phyloP scores from a whole-genome alignment of 2,797 vertebrate species.

The Heterohyrax brucei region DNA sequence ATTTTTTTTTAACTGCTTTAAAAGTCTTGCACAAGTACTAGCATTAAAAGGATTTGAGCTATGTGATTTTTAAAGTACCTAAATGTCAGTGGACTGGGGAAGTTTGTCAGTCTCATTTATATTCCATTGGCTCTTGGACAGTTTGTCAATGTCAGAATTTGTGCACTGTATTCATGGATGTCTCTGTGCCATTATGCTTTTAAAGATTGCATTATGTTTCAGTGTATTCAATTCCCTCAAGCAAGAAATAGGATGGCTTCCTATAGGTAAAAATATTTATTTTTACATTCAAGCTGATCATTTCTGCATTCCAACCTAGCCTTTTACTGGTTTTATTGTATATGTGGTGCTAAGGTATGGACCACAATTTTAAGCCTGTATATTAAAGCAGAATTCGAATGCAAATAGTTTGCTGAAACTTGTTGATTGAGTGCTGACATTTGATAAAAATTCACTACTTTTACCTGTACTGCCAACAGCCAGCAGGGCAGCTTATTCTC shows the following conservation, averaged over 20 bases:
- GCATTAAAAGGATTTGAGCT: slow-evolving; percentile 73
- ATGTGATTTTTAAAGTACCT: slow-evolving; percentile 75
- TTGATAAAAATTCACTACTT: slow-evolving; percentile 47
- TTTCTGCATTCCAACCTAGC: slow-evolving; percentile 49
- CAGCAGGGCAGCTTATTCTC: not conserved
- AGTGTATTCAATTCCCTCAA: slow-evolving; percentile 79
- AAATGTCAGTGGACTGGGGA: slow-evolving; percentile 66
- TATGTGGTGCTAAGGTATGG: slow-evolving; percentile 50
- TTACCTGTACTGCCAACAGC: not conserved
- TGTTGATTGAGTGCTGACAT: slow-evolving; percentile 57
- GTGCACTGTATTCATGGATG: slow-evolving; percentile 71
- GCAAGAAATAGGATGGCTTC: slow-evolving; percentile 83
- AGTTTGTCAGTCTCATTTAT: slow-evolving; percentile 78
- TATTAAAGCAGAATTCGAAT: not conserved
- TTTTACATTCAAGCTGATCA: slow-evolving; percentile 71
- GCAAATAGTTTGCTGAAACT: slow-evolving; percentile 19
- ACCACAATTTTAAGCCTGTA: slow-evolving; percentile 58
- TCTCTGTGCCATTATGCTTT: slow-evolving; percentile 79
- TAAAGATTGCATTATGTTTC: slow-evolving; percentile 84
- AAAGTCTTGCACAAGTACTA: slow-evolving; percentile 7
- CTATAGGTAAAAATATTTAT: slow-evolving; percentile 78
- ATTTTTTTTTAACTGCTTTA: slow-evolving; percentile 31
- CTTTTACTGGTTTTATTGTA: slow-evolving; percentile 60
- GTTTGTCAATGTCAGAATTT: slow-evolving; percentile 85
- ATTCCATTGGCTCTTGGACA: slow-evolving; percentile 60